phyloP scores from a whole-genome alignment of 2,797 vertebrate genomes.

The Poecilia gillii region DNA sequence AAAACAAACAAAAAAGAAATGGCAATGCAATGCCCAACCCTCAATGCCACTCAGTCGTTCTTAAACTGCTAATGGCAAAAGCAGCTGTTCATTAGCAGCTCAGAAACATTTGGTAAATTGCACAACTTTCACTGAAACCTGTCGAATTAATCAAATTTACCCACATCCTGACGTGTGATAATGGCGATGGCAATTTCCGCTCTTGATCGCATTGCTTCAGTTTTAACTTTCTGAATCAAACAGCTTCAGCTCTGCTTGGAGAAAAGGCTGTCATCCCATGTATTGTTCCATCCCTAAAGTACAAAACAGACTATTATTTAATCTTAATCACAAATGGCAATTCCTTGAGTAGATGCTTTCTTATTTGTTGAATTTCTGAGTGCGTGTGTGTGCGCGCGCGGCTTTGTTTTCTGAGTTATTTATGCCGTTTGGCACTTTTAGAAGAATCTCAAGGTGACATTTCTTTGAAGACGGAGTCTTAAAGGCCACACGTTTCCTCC shows the following conservation, averaged over 20 bases:
- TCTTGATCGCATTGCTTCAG: background rate
- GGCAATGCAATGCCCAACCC: background rate
- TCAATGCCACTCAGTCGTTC: background rate
- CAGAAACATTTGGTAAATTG: background rate
- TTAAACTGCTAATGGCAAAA: background rate
- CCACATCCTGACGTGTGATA: background rate
- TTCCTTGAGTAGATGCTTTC: slow-evolving; percentile 40
- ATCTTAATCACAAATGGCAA: background rate
- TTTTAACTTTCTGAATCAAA: background rate
- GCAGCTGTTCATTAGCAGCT: background rate
- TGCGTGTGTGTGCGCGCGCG: background rate
- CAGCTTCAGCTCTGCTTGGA: background rate
- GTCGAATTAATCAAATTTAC: background rate
- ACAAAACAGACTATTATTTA: background rate
- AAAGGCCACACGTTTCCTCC: slow-evolving; percentile 38
- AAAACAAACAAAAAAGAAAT: background rate
- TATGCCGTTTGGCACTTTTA: slow-evolving; percentile 60
- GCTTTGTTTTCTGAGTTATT: slow-evolving; percentile 46
- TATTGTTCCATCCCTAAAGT: background rate
- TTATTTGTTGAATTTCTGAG: background rate
- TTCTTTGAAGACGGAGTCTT: slow-evolving; percentile 61
- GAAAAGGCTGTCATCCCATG: background rate
- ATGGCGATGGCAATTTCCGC: background rate
- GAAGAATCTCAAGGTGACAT: slow-evolving; percentile 74
- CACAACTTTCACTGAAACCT: background rate